phyloP scores from a whole-genome alignment of 2,113 vertebrate genomes.

The Zootoca vivipara region DNA sequence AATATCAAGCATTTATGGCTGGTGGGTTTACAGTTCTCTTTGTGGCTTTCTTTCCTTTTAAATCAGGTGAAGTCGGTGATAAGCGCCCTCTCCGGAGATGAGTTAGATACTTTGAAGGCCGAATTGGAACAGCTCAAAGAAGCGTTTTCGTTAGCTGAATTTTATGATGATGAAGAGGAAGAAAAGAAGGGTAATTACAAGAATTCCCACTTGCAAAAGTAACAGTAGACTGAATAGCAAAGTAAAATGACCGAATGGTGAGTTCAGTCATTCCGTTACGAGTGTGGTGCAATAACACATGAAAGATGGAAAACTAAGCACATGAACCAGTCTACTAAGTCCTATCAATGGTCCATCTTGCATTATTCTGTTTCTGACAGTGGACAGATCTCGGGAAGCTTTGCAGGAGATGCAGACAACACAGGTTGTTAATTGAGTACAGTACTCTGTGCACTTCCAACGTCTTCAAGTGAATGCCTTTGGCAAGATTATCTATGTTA shows the following conservation, averaged over 20 bases:
- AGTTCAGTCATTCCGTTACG: slow-evolving; percentile 10
- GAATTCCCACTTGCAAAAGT: not conserved
- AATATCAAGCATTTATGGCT: not conserved
- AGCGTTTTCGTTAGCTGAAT: slow-evolving; percentile 89
- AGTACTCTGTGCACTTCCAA: not conserved
- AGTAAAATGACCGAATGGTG: not conserved
- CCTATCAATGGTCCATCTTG: not conserved
- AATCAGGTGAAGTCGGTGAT: slow-evolving; percentile 88
- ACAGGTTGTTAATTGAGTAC: not conserved
- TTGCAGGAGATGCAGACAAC: not conserved
- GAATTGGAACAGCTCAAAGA: slow-evolving; percentile 87
- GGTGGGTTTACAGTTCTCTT: slow-evolving; percentile 39
- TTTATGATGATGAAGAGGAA: slow-evolving; percentile 92
- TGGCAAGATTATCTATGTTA: not conserved
- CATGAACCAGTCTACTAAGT: not conserved
- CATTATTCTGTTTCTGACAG: not conserved
- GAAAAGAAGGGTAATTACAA: slow-evolving; percentile 82
- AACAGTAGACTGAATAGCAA: slow-evolving; percentile 21
- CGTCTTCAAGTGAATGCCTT: not conserved
- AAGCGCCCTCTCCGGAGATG: slow-evolving; percentile 85
- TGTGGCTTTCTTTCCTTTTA: slow-evolving; percentile 39
- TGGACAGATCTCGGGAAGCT: not conserved
- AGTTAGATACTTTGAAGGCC: slow-evolving; percentile 76
- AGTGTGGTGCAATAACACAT: not conserved
- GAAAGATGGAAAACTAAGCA: not conserved